Conservation (phyloP, 92 coral and sea anemone genomes). For the Bergia sp. region DNA sequence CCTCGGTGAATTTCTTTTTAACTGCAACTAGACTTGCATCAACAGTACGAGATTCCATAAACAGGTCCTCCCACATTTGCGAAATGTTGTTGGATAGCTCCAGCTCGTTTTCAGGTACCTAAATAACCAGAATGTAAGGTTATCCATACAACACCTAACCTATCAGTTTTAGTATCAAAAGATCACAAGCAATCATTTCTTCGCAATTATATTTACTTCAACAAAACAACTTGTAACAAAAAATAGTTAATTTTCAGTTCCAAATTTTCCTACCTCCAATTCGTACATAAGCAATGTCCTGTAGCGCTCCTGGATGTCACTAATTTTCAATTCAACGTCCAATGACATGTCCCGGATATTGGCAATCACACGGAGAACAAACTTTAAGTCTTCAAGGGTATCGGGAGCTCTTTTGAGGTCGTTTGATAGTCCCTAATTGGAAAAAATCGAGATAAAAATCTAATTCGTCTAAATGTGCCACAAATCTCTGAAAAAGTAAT, state of each 20-base stretch:
- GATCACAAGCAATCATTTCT: neutral
- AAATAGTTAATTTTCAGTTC: neutral
- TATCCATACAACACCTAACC: neutral
- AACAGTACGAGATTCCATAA: constrained; percentile 84
- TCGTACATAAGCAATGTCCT: constrained; percentile 92
- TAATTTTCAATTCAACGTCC: constrained; percentile 90
- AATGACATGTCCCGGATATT: constrained; percentile 97
- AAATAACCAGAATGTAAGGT: neutral
- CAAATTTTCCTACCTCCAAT: constrained; percentile 70
- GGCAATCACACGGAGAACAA: constrained; percentile 97
- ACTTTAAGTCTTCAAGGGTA: constrained; percentile 95
- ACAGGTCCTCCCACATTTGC: constrained; percentile 96
- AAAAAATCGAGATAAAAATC: neutral
- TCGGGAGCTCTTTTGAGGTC: constrained; percentile 92
- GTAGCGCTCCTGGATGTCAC: constrained; percentile 94
- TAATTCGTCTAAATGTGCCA: neutral
- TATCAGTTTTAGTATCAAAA: neutral
- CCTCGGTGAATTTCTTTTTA: constrained; percentile 98
- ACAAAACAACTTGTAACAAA: neutral
- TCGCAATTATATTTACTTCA: neutral
- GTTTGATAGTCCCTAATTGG: constrained; percentile 72
- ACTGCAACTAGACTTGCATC: constrained; percentile 96
- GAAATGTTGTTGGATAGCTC: constrained; percentile 83
- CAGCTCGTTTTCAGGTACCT: constrained; percentile 89
- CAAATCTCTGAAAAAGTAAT: neutral